Base-by-base conservation (phyloP, 2,113 vertebrate genomes). In the Candoia aspera region DNA sequence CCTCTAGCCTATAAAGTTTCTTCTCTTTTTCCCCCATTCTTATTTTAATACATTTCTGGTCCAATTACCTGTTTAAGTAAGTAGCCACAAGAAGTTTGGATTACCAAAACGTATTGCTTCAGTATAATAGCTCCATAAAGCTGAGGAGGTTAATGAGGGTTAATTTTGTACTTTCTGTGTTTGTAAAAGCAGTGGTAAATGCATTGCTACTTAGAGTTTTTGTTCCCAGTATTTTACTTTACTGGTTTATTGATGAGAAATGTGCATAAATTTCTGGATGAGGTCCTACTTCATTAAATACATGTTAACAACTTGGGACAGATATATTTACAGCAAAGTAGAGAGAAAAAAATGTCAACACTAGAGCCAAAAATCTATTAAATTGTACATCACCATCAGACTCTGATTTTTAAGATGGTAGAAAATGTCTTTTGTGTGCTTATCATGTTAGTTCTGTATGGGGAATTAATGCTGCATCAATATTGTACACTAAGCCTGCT, bases 111-210 rank as follows among this genome's bases (percentile, higher is more conserved):
- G 42, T 79, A 84, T 89, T 62, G 42, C 29, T 15, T 89, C 21
- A 54, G 1, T 37, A 21, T 92, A 62, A 92, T 33, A 10, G 58
- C 68, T 62, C n/a, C 42, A 89, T 49, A 84, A 92, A 53, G n/a
- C 57, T 15, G 24, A 29, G 87, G n/a, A 89, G 73, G 86, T 89
- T 89, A 92, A 92, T 64, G 46, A 68, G 86, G 19, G 46, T 37
- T 85, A 89, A 55, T 24, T 83, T 92, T 92, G 58, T 12, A 62
- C 42, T 23, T 79, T 11, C 42, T 64, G 46, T 89, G 46, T 64
- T 89, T 73, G 53, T 87, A 42, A 37, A 79, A 79, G 46, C 26
- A 57, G 53, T 49, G 21, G 55, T 59, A 84, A 88, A 92, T 88
- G 33, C 29, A 79, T 33, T 84, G 21, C 37, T 85, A 89, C n/a